These are phyloP conservation scores for Vulpes vulpes DNA, from an alignment of 2,113 vertebrate species.

Conservation along the genomic window DNA sequence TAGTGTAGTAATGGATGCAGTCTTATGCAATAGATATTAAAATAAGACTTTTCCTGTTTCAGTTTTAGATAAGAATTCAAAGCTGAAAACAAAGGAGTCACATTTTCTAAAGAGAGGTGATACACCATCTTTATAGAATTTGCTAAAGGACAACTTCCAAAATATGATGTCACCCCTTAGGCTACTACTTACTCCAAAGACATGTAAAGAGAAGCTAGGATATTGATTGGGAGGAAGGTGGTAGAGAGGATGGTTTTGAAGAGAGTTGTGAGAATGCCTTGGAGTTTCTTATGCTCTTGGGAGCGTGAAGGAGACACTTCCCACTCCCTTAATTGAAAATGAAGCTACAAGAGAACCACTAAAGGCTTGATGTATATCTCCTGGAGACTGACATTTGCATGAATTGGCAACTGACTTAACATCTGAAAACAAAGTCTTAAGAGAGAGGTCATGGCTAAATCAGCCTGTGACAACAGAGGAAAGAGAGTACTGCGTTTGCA, in stretches of 20 bases:
- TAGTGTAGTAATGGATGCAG: neutral
- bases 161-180: neutral
- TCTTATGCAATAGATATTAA: neutral
- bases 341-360: neutral
- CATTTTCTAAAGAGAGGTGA: constrained; percentile 3
- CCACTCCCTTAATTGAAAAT: neutral
- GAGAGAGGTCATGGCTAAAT: neutral
- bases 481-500: neutral
- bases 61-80: constrained; percentile 38
- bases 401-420: neutral
- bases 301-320: neutral
- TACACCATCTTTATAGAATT: neutral
- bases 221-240: constrained; percentile 21
- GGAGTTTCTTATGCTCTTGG: neutral
- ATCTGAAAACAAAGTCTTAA: constrained; percentile 51
- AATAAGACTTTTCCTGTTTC: neutral
- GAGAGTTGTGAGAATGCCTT: neutral
- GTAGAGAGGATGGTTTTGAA: constrained; percentile 40
- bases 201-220: neutral
- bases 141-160: constrained; percentile 24
- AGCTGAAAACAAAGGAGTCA: constrained; percentile 9
- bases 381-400: neutral
- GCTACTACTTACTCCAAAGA: neutral
- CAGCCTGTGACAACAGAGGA: neutral
- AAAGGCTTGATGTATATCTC: neutral